Evolutionary conservation across 2,797 vertebrate species (phyloP).

Genomic region (Tadarida brasiliensis): DNA sequence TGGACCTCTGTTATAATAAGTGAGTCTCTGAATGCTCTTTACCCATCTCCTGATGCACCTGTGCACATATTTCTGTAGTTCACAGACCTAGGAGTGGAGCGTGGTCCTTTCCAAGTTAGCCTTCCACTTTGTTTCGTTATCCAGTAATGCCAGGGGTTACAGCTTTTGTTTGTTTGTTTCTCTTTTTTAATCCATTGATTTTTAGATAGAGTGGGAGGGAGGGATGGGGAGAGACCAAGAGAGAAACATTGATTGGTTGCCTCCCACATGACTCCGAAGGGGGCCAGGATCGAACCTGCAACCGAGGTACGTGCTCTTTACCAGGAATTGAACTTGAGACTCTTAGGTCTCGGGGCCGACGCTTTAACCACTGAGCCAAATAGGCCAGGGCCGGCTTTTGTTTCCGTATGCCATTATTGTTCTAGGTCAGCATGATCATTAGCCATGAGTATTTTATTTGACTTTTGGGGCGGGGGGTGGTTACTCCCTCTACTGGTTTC

Average conservation of each 20-base stretch:
- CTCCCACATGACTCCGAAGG: too few species aligned
- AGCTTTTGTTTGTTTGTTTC: background rate
- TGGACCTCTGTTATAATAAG: background rate
- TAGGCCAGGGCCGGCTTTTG: background rate
- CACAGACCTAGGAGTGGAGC: background rate
- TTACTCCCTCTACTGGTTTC: background rate
- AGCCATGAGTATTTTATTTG: slow-evolving; percentile 18
- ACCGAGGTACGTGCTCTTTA: too few species aligned
- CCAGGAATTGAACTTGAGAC: too few species aligned
- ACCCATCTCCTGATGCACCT: background rate
- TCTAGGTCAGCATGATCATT: background rate
- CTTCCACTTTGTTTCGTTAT: background rate
- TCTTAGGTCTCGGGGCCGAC: too few species aligned
- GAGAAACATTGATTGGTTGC: too few species aligned
- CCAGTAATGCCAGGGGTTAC: background rate
- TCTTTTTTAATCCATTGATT: too few species aligned
- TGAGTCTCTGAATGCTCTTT: background rate
- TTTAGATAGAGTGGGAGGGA: too few species aligned
- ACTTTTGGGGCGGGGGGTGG: background rate
- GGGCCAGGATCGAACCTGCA: too few species aligned
- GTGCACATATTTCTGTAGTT: background rate
- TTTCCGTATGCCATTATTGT: background rate
- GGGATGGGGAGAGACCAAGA: too few species aligned
- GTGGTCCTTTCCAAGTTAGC: slow-evolving; percentile 1
- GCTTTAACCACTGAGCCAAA: too few species aligned